phyloP scores from a whole-genome alignment of 2,888 invertebrate species.

The Horisme vitalbata region DNA sequence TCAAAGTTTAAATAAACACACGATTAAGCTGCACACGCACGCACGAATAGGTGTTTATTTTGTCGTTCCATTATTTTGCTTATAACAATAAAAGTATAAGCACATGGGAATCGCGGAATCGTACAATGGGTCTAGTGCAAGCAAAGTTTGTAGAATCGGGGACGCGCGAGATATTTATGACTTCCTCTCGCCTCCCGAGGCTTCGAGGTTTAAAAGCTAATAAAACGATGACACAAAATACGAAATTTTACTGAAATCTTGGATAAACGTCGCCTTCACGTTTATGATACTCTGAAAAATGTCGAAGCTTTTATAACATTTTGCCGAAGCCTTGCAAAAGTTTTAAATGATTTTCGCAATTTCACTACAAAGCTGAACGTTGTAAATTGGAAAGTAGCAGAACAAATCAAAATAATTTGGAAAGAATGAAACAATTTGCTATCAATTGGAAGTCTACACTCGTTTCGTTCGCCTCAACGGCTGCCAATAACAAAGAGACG shows the following conservation, averaged over 20 bases:
- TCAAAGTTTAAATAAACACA: slow-evolving; percentile 16
- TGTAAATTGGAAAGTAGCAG: slow-evolving; percentile 19
- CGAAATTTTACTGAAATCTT: slow-evolving; percentile 52
- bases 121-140: slow-evolving; percentile 47
- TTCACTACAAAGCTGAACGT: slow-evolving; percentile 12
- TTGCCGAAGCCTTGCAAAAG: slow-evolving; percentile 3
- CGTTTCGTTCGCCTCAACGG: slow-evolving; percentile 21
- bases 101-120: slow-evolving; percentile 18
- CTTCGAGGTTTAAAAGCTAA: slow-evolving; percentile 67
- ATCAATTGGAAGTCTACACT: slow-evolving; percentile 22
- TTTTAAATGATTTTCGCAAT: slow-evolving; percentile 11
- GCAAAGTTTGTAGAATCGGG: slow-evolving; percentile 65
- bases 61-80: slow-evolving; percentile 35
- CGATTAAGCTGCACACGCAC: slow-evolving; percentile 13
- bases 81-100: slow-evolving; percentile 46
- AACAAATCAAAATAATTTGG: slow-evolving; percentile 21
- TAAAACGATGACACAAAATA: slow-evolving; percentile 67
- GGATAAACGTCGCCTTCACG: slow-evolving; percentile 42
- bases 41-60: slow-evolving; percentile 38
- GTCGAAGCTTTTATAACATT: slow-evolving; percentile 3
- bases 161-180: slow-evolving; percentile 70
- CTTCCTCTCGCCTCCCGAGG: slow-evolving; percentile 61
- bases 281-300: slow-evolving; percentile 21
- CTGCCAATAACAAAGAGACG: slow-evolving; percentile 30
- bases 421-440: slow-evolving; percentile 20